Evolutionary conservation across 1,140 invertebrate species (phyloP), one percentile per base, ranked within the genome.

Genomic region (Brachionus manjavacas): DNA sequence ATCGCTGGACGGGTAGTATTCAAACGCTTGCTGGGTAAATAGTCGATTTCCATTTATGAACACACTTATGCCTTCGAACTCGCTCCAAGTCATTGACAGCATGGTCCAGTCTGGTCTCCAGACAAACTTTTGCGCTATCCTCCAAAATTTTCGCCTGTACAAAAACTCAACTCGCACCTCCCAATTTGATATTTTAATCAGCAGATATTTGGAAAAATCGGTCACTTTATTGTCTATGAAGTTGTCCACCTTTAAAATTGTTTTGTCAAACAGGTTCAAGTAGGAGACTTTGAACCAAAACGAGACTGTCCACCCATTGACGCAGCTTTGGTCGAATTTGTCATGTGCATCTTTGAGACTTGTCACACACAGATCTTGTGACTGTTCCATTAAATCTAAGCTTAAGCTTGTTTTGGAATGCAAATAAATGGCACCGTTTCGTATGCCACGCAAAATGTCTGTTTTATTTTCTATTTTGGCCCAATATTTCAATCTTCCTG

Each of bases 231-330:
- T 39, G 25, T 60, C 52, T 9, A 68, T 43, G 16, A 60, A 68
- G 31, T 81, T 68, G 35, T 81, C 79, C 25, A 81, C 35, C 64
- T 81, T 81, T 60, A 81, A 4, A 23, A 81, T 25, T 23, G 79
- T 81, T 35, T 81, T 81, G n/a, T 81, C 79, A 23, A 81, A 81
- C 9, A 64, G 25, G 46, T n/a, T 81, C 79, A 81, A 81, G 28
- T 68, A 64, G 16, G 79, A 81, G 16, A 81, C 31, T 68, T 81
- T 81, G 14, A 81, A 43, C 79, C 79, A 81, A 68, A 64, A 81
- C 6, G 49, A 64, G 39, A 81, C 52, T 7, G 25, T 43, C 49
- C 49, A 81, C n/a, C 79, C 79, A 41, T 81, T 60, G 1, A 16
- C 8, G 39, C 79, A 81, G 35, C 41, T 76, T 8, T 28, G 46